These are phyloP conservation scores for Abramis brama DNA, from an alignment of 2,113 vertebrate species.

Conservation along the genomic window DNA sequence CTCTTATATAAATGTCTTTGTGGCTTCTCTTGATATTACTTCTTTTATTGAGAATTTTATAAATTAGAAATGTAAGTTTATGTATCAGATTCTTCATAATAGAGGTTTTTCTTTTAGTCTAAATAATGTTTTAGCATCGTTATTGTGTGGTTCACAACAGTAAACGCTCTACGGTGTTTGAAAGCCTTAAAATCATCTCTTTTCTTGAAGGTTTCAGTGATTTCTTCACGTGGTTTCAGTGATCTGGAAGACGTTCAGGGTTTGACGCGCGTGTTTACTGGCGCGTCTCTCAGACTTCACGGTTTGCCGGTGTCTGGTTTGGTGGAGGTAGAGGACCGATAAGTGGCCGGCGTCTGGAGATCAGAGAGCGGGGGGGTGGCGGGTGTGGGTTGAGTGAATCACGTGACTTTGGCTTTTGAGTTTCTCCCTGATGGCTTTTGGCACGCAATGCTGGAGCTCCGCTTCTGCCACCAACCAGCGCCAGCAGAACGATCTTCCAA, in stretches of 20 bases:
- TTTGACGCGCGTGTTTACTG: no score
- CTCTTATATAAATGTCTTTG: not conserved
- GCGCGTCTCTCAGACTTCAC: no score
- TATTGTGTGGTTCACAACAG: not conserved
- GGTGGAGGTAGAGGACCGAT: constrained; percentile 58
- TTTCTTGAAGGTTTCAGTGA: not conserved
- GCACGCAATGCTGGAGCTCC: constrained; percentile 72
- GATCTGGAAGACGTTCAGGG: no score
- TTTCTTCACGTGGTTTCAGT: not conserved
- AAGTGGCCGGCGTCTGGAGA: constrained; percentile 68
- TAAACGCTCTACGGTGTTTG: not conserved
- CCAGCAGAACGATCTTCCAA: not conserved
- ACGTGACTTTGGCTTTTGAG: constrained; percentile 61
- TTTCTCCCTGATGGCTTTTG: constrained; percentile 70
- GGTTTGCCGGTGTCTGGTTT: not conserved
- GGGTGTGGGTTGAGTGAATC: constrained; percentile 58
- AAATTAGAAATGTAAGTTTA: not conserved
- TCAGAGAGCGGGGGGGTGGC: constrained; percentile 47
- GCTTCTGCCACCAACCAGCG: constrained; percentile 4
- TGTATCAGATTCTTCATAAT: not conserved
- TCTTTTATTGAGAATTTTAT: not conserved
- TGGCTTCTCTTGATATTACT: not conserved
- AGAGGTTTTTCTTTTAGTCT: not conserved
- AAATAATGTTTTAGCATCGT: not conserved
- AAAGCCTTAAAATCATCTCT: no score